phyloP scores from a whole-genome alignment of 1,140 invertebrate species.

The Zaprionus ghesquierei region DNA sequence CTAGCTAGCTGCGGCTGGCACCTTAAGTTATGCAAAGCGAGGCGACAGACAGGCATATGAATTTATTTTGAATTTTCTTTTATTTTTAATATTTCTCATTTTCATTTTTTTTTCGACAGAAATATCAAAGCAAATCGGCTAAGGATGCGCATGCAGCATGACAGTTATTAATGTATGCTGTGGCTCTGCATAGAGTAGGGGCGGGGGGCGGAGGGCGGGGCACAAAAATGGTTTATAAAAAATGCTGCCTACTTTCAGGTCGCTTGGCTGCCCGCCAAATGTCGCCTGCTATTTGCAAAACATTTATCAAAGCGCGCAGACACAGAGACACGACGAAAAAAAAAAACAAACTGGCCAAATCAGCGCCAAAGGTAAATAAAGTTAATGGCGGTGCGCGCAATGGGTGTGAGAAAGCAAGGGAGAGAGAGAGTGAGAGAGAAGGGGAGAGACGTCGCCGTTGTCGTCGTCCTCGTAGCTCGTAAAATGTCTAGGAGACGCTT shows the following conservation, averaged over 20 bases:
- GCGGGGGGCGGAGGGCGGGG: not conserved
- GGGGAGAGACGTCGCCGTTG: not conserved
- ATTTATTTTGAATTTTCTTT: slow-evolving; percentile 22
- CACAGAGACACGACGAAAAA: slow-evolving; percentile 35
- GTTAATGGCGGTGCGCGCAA: slow-evolving; percentile 35
- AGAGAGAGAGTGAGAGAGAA: slow-evolving; percentile 9
- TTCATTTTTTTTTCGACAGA: slow-evolving; percentile 1
- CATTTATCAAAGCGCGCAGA: slow-evolving; percentile 69
- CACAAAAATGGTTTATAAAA: slow-evolving; percentile 8
- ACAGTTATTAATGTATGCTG: slow-evolving; percentile 70
- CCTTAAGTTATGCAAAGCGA: slow-evolving; percentile 30
- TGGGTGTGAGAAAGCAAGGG: not conserved
- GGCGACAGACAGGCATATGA: slow-evolving; percentile 24
- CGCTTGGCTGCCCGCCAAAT: slow-evolving; percentile 64
- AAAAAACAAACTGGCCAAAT: slow-evolving; percentile 51
- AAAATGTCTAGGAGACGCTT: slow-evolving; percentile 65
- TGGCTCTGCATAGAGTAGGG: slow-evolving; percentile 14
- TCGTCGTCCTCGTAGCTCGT: slow-evolving; percentile 35
- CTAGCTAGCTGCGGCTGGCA: slow-evolving; percentile 1
- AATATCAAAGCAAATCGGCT: slow-evolving; percentile 51
- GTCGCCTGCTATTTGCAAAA: slow-evolving; percentile 67
- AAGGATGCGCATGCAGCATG: slow-evolving; percentile 41
- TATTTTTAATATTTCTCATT: slow-evolving; percentile 3
- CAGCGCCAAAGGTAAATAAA: slow-evolving; percentile 69
- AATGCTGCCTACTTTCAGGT: slow-evolving; percentile 60